Conservation (phyloP, 2,113 vertebrate genomes). For the Empidonax traillii region DNA sequence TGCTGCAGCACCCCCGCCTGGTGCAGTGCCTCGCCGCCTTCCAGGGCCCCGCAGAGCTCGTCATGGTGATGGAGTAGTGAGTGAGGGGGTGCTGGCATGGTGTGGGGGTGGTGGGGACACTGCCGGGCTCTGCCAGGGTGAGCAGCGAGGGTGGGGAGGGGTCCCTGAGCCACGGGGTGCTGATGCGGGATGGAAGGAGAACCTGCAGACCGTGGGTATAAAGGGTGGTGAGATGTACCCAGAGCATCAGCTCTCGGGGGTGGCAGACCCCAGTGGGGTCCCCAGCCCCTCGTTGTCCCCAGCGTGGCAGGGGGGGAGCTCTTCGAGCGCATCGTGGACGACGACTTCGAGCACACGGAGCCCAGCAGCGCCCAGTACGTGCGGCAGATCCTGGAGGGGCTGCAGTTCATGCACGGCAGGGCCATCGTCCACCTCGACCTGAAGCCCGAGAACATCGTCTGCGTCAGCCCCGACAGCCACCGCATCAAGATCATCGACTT, state of each 20-base stretch:
- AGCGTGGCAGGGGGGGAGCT: constrained; percentile 87
- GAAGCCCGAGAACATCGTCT: constrained; percentile 89
- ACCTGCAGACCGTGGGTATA: neutral
- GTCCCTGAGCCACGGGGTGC: neutral
- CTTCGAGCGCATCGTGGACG: constrained; percentile 83
- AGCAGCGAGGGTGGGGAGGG: neutral
- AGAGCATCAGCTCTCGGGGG: rapidly evolving
- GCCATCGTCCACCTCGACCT: constrained; percentile 84
- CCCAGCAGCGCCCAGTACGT: constrained; percentile 81
- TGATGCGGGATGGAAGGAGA: neutral
- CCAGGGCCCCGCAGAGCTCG: constrained; percentile 68
- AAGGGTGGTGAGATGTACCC: neutral
- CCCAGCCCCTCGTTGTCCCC: neutral
- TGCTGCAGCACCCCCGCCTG: constrained; percentile 81
- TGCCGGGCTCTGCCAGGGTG: neutral
- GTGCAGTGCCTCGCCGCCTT: constrained; percentile 84
- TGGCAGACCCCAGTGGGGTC: neutral
- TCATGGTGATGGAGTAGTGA: constrained; percentile 90
- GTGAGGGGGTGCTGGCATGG: neutral
- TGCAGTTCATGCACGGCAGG: constrained; percentile 83
- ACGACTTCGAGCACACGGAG: constrained; percentile 87
- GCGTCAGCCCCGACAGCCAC: constrained; percentile 74
- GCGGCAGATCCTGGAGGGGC: constrained; percentile 85
- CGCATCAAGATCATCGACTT: constrained; percentile 88
- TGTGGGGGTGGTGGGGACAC: neutral